Base-by-base conservation (phyloP, 2,113 vertebrate species). In the Protomyctophum bolini region DNA sequence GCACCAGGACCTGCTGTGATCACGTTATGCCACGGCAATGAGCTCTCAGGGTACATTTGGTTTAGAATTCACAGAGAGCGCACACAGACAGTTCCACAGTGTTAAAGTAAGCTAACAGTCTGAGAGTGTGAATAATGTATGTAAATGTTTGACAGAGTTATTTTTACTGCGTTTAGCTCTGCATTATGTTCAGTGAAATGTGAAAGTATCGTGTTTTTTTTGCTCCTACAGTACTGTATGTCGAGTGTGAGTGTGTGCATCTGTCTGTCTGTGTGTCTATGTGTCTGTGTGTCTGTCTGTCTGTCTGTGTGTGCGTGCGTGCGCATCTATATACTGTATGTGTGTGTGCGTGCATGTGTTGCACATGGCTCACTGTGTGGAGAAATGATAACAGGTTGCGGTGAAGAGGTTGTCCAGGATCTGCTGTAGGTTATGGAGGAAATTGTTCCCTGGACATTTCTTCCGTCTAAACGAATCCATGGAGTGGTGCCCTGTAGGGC, bases 371-470 rank as follows among this genome's bases (percentile, higher is more conserved):
- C 49, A 46, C 46, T 73, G 66, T 74, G 66, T 61, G 77, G 72
- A 79, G 51, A 15, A 8, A 70, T 77, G 76, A 83, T 81, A 67
- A 73, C 71, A 86, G 66, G 66, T 75, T 60, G 69, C 59, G 64
- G 64, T 80, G 79, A 79, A 74, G 71, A 66, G 68, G 74, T 79
- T 87, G 83, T 80, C 68, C 69, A 6, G 21, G 14, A 15, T 10
- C 14, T 79, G 70, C 81, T 78, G 80, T 84, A 72, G 66, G 73
- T 21, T 21, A 2, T 21, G 21, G 21, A 12, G 66, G 77, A 72
- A 81, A 84, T 83, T 21, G 21, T 21, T 85, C 85, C 79, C 82
- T 64, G 21, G 33, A 66, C 71, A 65, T 48, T 63, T 66, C 54
- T 71, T 68, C 46, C 21, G 21, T 21, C 21, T 21, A 21, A 21